Evolutionary conservation across 2,797 vertebrate genomes (phyloP), one percentile per base, ranked within the genome.

Genomic region (Picus viridis): DNA sequence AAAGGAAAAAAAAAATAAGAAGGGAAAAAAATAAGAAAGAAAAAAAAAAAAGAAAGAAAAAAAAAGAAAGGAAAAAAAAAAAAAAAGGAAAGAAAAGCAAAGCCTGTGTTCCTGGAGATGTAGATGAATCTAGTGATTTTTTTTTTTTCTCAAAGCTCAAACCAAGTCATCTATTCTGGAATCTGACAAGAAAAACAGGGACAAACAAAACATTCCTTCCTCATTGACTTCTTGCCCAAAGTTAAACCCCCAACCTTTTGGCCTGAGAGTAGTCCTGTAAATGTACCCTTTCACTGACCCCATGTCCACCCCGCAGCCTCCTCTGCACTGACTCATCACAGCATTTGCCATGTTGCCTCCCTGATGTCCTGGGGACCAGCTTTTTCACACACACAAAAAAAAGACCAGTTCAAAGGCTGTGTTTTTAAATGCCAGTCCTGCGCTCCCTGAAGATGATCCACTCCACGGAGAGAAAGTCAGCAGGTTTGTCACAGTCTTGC

Each of bases 401-500:
- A 56, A 18, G 53, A 58, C 39, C 7, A 19, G 49, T 79, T 89
- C 43, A 59, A 71, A 95, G 30, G 34, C 20, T 56, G 3, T 15
- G 8, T 22, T 92, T 70, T 74, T 51, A 83, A 64, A 68, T 19
- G 41, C 10, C 34, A 32, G 18, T 41, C 36, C 69, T 62, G 16
- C 0, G 4, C 36, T 75, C 8, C 45, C 29, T 61, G 45, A 79
- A 58, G 74, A 43, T 32, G 49, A 91, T 74, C 41, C 69, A 64
- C 4, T 29, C 26, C 53, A n/a, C 0, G 3, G 77, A 79, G 61
- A 83, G 58, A 84, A 92, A 89, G 88, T 78, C 11, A 16, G 68
- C 86, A 88, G 64, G 83, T 90, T 76, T 83, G 81, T 92, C 69
- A 54, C 49, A 74, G 62, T 83, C 73, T 86, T 91, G 93, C 91